Evolutionary conservation across 2,113 vertebrate genomes (phyloP), one percentile per base, ranked within the genome.

Genomic region (Eulemur macaco): DNA sequence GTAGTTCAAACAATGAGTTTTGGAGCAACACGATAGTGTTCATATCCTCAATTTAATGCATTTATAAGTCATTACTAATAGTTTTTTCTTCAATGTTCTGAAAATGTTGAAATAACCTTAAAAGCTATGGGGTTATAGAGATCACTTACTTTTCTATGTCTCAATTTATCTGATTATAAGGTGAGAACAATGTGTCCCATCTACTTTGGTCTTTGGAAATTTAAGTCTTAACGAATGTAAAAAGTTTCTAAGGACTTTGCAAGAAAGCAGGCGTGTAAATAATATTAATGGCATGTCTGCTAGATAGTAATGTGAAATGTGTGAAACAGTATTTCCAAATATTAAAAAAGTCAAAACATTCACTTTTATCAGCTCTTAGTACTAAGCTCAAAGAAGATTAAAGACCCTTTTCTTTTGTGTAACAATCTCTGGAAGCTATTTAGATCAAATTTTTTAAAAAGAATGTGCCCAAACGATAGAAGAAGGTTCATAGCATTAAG

Each of bases 131-230:
- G 95, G 91, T 96, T 89, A 92, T 83, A 95, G 93, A 96, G 86
- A 92, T 94, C 91, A 84, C 27, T 97, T 39, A 18, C 76, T 97
- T 96, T 86, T 68, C 92, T 81, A 6, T 93, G 37, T 96, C 76
- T 96, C 83, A 96, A 93, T 97, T 97, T 97, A n/a, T 97, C 58
- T 98, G 86, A 97, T 97, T 96, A 97, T 93, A 97, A 97, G 86
- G 86, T 96, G 93, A 96, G 89, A 97, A 96, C 58, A 94, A 54
- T 66, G 8, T 94, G n/a, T 85, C 54, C 39, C 42, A 83, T 89
- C 78, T 91, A 64, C 89, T 95, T 80, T 95, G 86, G 89, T 93
- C 80, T 95, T 93, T 95, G 45, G 29, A 29, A 80, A 17, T 96
- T 96, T 84, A 89, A 94, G 80, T 47, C 74, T 77, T 94, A 96